phyloP scores from a whole-genome alignment of 2,113 vertebrate genomes.

The Delphinapterus leucas region DNA sequence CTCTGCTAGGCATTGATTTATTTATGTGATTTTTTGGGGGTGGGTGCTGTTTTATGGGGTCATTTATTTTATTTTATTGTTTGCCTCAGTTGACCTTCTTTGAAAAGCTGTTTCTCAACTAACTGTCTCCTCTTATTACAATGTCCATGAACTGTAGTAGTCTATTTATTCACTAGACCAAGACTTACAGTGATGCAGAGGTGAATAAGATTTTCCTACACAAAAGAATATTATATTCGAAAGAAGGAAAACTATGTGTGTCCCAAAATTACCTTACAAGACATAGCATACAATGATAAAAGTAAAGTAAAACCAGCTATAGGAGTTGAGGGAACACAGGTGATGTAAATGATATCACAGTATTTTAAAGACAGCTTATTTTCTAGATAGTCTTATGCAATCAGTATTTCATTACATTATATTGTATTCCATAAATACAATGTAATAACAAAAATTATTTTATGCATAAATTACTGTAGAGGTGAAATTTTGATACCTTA shows the following conservation, averaged over 20 bases:
- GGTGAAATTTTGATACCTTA: background rate
- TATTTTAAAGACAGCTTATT: slow-evolving; percentile 3
- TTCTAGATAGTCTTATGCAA: background rate
- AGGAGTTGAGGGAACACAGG: background rate
- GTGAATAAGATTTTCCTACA: background rate
- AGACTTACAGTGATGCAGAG: slow-evolving; percentile 22
- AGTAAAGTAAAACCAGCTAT: background rate
- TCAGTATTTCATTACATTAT: background rate
- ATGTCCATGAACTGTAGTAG: background rate
- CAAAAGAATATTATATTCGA: background rate
- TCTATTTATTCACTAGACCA: slow-evolving; percentile 31
- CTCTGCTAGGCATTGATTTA: background rate
- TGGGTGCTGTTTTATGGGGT: background rate
- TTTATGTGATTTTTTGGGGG: background rate
- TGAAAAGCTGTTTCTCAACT: slow-evolving; percentile 17
- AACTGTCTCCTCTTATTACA: background rate
- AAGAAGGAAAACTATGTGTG: background rate
- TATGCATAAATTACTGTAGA: background rate
- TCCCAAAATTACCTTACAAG: background rate
- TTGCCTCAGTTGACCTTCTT: background rate
- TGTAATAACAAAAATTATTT: background rate
- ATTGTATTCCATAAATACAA: background rate
- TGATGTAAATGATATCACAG: background rate
- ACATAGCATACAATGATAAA: background rate
- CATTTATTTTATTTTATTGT: slow-evolving; percentile 28